Evolutionary conservation across 2,888 invertebrate genomes (phyloP).

Genomic region (Lydus trimaculatus): DNA sequence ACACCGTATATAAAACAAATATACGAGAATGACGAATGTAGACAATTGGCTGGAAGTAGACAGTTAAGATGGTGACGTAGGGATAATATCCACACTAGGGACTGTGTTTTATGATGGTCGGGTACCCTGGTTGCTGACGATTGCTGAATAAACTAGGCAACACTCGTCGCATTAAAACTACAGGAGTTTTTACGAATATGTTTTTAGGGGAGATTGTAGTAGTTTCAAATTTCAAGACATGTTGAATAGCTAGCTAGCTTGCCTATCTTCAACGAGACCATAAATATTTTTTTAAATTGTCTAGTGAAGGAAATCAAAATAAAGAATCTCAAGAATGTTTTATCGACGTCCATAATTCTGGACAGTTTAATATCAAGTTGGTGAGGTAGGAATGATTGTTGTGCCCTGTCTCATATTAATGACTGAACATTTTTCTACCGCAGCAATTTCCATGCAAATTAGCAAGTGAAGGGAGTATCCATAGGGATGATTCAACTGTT

Average conservation of each 20-base stretch:
- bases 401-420: constrained; percentile 3
- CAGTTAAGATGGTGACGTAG: constrained; percentile 48
- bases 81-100: constrained; percentile 48
- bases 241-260: background rate
- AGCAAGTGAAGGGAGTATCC: constrained; percentile 8
- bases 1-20: constrained; percentile 50
- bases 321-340: background rate
- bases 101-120: constrained; percentile 52
- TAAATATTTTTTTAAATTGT: background rate
- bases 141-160: constrained; percentile 54
- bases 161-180: constrained; percentile 52
- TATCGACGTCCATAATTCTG: background rate
- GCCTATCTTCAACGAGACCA: background rate
- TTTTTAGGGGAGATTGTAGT: background rate
- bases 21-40: constrained; percentile 53
- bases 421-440: constrained; percentile 10
- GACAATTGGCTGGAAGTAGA: constrained; percentile 49
- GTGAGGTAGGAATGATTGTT: background rate
- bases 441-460: constrained; percentile 14
- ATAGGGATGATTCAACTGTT: constrained; percentile 14
- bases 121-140: constrained; percentile 49
- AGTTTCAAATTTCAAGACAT: background rate
- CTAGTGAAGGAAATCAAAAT: background rate
- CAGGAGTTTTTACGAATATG: constrained; percentile 22
- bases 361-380: background rate